phyloP scores from a whole-genome alignment of 2,888 invertebrate species.

The Teleogryllus oceanicus region DNA sequence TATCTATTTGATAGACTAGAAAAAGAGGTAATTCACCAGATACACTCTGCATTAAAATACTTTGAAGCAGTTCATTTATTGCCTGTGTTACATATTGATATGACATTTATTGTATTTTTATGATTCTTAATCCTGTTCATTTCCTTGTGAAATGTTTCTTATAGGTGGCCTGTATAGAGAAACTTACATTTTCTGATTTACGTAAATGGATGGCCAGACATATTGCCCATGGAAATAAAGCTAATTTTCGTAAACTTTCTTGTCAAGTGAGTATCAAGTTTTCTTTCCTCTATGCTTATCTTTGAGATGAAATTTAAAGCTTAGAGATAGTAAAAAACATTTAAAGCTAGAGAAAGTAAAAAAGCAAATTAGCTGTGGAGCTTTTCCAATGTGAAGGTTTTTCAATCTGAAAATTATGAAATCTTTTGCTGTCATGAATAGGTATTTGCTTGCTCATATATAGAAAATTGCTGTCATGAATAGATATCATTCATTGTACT shows the following conservation, averaged over 20 bases:
- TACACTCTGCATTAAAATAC: slow-evolving; percentile 21
- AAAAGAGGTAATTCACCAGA: slow-evolving; percentile 54
- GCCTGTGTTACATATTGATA: background rate
- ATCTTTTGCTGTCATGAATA: too few species aligned
- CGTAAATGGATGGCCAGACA: slow-evolving; percentile 54
- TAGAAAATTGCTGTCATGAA: too few species aligned
- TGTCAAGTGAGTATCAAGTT: slow-evolving; percentile 51
- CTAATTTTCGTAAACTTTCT: slow-evolving; percentile 51
- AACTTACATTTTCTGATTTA: slow-evolving; percentile 48
- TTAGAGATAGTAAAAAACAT: too few species aligned
- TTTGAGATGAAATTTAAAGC: too few species aligned
- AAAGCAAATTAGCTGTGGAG: too few species aligned
- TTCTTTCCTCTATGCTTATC: too few species aligned
- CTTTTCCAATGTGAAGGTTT: too few species aligned
- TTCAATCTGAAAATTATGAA: too few species aligned
- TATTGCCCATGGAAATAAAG: slow-evolving; percentile 52
- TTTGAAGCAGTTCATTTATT: background rate
- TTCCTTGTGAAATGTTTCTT: slow-evolving; percentile 32
- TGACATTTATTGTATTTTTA: background rate
- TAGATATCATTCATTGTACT: too few species aligned
- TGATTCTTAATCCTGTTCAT: background rate
- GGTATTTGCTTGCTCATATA: too few species aligned
- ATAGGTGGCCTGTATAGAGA: slow-evolving; percentile 40
- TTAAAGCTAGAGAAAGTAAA: too few species aligned
- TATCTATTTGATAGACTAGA: slow-evolving; percentile 74